phyloP scores from a whole-genome alignment of 2,797 vertebrate genomes.

The Pogonophryne albipinna region DNA sequence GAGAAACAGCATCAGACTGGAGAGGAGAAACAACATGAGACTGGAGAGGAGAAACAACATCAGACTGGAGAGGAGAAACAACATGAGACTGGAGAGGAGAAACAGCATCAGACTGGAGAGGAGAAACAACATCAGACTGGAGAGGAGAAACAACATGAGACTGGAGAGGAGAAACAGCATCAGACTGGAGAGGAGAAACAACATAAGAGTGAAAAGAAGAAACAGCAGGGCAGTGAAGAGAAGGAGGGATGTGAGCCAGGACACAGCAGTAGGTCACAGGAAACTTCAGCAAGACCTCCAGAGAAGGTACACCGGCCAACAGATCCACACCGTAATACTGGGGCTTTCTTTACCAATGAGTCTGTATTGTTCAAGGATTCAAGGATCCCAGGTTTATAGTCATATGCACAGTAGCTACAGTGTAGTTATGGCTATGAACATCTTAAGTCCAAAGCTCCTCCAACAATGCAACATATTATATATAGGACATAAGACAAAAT shows the following conservation, averaged over 20 bases:
- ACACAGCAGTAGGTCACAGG: conserved; percentile 18
- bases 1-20: conserved; percentile 20
- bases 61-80: conserved; percentile 27
- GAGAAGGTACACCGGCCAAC: conserved; percentile 52
- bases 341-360: background rate
- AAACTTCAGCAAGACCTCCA: conserved; percentile 39
- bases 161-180: no score
- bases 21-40: conserved; percentile 17
- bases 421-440: no score
- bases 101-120: conserved; percentile 12
- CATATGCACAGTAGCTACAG: no score
- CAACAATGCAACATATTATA: no score
- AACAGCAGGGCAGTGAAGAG: no score
- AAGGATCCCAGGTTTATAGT: no score
- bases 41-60: conserved; percentile 19
- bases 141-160: background rate
- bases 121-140: conserved; percentile 17
- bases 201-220: no score
- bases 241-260: conserved; percentile 25
- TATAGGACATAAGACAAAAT: no score
- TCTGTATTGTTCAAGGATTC: background rate
- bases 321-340: background rate
- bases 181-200: no score
- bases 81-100: conserved; percentile 23
- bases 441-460: background rate